Base-by-base conservation (phyloP, 1,140 invertebrate genomes). In the Druon quercuslanigerum region DNA sequence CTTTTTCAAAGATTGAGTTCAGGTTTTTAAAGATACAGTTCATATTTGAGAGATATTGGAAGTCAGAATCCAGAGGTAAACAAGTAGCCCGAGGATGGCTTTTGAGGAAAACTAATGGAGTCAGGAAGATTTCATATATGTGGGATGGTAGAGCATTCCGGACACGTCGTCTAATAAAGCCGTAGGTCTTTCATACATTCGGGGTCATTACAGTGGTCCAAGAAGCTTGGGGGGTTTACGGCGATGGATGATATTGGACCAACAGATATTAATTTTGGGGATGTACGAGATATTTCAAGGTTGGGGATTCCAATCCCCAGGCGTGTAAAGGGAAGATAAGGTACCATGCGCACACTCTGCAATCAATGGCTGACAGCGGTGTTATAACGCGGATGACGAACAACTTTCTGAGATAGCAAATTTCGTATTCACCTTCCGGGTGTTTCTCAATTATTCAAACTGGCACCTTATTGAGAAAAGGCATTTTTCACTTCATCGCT, bases 181-280 rank as follows among this genome's bases (percentile, higher is more conserved):
- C 51, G 50, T 72, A n/a, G 50, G 75, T 71, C 75, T 75, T 82
- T 81, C 74, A 52, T 78, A 80, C 79, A 72, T 73, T 77, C 73
- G 33, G 52, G 16, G 14, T 50, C 60, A 66, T 56, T 56, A 56
- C 54, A 20, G 14, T 66, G 60, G 5, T 77, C 82, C 82, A 75
- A 84, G 80, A 75, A 75, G 51, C 46, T 77, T 51, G 70, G 72
- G 72, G 73, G 82, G 79, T 79, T 72, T 74, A 77, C 76, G 78
- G 79, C 84, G 83, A 89, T 85, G 83, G 78, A 85, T 84, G 87
- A 89, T 90, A 89, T 90, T 89, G 87, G 86, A 83, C 88, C 83
- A 88, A 86, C 86, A 80, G 87, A 90, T 90, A 90, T 91, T 90
- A 91, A 91, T 91, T 91, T 89, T 80, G 79, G 83, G 87, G 86